Evolutionary conservation across 2,113 vertebrate species (phyloP), one percentile per base, ranked within the genome.

Genomic region (Ancistrus triradiatus): DNA sequence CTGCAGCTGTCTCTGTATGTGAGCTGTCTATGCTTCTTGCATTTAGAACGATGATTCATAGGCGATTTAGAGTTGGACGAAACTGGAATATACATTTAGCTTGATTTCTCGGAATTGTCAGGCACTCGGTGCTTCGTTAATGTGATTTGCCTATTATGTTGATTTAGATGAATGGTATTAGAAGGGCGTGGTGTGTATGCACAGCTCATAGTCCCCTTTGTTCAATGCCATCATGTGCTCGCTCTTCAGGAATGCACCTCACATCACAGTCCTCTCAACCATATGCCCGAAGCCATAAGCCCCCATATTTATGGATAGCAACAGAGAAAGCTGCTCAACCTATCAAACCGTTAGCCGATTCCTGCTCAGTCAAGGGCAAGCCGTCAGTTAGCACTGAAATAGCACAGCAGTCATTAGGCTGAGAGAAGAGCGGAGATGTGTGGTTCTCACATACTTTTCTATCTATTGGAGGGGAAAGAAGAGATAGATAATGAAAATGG

Each of bases 281-380:
- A 65, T 58, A 47, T 44, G 31, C 59, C 52, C 25, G 24, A 25
- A 69, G 52, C 27, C 60, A 52, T 63, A 49, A 53, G 44, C 60
- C 47, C 28, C 62, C 68, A 48, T 77, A 74, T 73, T 73, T 65
- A 56, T 40, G 24, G n/a, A 25, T 68, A 73, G 66, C 68, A 60
- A 59, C 33, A 13, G 25, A 42, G 19, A 46, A 71, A 35, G 66
- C 59, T 37, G 37, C 62, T 24, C 11, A 4, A 47, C 48, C 35
- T 66, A 69, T 63, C 53, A 56, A 50, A 40, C 49, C 63, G 65
- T 70, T 57, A 53, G 72, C 67, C 38, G 44, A 67, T 47, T 64
- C 50, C 49, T 59, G 50, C 42, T 71, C 74, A 46, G 67, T 59
- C 76, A 76, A 80, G 78, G 73, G 69, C 76, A 74, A 62, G 68